Evolutionary conservation across 2,113 vertebrate genomes (phyloP).

Genomic region (Parus major): DNA sequence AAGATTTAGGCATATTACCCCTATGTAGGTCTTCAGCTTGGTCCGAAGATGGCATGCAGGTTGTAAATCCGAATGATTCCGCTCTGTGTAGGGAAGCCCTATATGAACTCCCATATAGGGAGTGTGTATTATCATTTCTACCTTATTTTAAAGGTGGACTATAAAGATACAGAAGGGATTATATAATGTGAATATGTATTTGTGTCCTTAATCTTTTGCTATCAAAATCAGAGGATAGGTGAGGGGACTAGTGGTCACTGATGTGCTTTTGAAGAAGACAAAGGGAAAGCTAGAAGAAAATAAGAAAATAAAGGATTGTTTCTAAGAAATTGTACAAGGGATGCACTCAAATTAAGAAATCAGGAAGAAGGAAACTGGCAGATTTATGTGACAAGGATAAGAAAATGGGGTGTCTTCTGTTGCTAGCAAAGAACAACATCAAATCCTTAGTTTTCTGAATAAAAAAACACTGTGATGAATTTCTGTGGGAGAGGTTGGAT

Average conservation of each 20-base stretch:
- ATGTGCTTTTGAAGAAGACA: background rate
- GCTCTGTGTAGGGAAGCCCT: no score
- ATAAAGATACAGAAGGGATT: background rate
- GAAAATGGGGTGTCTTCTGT: background rate
- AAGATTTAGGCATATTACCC: background rate
- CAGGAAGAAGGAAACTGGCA: background rate
- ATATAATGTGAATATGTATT: background rate
- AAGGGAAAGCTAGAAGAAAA: background rate
- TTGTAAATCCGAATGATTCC: background rate
- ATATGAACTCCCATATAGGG: no score
- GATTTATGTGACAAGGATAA: background rate
- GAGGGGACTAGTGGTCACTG: background rate
- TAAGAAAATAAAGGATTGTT: background rate
- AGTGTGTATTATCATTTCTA: background rate
- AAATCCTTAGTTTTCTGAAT: background rate
- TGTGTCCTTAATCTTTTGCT: background rate
- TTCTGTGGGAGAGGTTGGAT: background rate
- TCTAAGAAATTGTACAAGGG: background rate
- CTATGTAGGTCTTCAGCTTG: background rate
- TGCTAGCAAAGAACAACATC: background rate
- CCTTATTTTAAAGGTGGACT: background rate
- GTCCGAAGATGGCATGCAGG: accelerated
- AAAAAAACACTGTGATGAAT: background rate
- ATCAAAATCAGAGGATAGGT: background rate
- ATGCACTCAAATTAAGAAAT: background rate